A percentile compares a stretch with the other conserved stretches of the same genome.
Conservation (phyloP, 2,888 invertebrate genomes). For the Acanthosepion pharaonis region DNA sequence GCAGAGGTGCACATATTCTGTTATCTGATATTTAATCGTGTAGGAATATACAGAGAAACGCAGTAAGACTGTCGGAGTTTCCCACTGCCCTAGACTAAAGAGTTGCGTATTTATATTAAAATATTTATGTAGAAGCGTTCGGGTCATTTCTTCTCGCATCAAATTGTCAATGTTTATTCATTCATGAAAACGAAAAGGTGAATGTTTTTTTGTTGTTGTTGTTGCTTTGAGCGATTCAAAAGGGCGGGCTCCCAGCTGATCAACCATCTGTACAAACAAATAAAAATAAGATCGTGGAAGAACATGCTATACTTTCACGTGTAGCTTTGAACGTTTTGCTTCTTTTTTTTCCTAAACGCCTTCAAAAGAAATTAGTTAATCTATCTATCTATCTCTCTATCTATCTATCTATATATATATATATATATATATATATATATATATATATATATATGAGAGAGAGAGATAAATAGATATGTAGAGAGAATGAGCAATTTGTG, state of each 20-base stretch:
- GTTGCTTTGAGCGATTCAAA: not conserved
- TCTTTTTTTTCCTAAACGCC: not conserved
- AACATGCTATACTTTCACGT: not conserved
- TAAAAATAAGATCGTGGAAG: not conserved
- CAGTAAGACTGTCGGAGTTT: too few relatives aligned
- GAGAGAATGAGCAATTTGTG: not conserved
- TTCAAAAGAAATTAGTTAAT: not conserved
- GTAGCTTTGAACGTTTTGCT: not conserved
- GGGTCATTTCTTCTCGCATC: too few relatives aligned
- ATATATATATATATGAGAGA: too few relatives aligned
- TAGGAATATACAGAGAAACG: too few relatives aligned
- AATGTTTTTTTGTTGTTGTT: not conserved
- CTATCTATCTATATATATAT: too few relatives aligned
- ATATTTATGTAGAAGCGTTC: not conserved
- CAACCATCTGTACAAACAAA: not conserved
- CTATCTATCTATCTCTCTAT: too few relatives aligned
- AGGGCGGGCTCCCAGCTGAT: not conserved
- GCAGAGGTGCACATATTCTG: too few relatives aligned
- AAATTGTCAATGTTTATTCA: not conserved
- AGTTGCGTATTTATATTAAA: not conserved
- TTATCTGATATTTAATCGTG: too few relatives aligned
- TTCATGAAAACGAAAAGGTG: not conserved
- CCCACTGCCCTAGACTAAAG: too few relatives aligned
- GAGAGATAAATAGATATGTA: too few relatives aligned
- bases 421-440: too few relatives aligned